Conservation (phyloP, 2,888 invertebrate genomes). For the Aphidius colemani region DNA sequence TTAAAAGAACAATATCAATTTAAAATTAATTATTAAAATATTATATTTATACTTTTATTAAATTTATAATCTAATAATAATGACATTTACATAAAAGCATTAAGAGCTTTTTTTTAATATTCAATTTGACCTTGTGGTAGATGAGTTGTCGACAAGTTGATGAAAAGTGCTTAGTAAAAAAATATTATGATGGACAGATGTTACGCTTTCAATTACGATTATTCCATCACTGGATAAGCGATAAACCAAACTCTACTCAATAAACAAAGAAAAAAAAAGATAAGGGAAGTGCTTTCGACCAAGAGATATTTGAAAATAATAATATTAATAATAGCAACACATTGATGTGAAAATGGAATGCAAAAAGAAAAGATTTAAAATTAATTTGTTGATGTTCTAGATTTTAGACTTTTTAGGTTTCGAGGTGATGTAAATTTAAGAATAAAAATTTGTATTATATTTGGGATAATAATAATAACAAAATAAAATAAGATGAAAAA, state of each 20-base stretch:
- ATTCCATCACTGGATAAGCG: slow-evolving; percentile 35
- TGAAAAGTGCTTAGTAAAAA: slow-evolving; percentile 27
- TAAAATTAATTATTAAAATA: no score
- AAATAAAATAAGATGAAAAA: no score
- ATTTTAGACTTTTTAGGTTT: slow-evolving; percentile 33
- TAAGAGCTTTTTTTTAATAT: background rate
- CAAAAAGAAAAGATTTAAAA: background rate
- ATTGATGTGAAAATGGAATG: slow-evolving; percentile 10
- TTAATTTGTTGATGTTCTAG: slow-evolving; percentile 35
- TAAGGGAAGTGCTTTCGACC: slow-evolving; percentile 6
- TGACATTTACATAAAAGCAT: background rate
- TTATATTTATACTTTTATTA: no score
- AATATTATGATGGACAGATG: slow-evolving; percentile 25
- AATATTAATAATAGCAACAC: slow-evolving; percentile 14
- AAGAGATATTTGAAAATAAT: slow-evolving; percentile 20
- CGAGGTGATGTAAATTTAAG: slow-evolving; percentile 3
- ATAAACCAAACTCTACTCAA: slow-evolving; percentile 24
- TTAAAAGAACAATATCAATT: background rate
- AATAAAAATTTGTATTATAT: slow-evolving; percentile 9
- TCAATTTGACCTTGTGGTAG: background rate
- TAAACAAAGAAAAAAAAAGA: slow-evolving; percentile 22
- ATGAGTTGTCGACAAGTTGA: slow-evolving; percentile 34
- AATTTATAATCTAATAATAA: no score
- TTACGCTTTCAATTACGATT: slow-evolving; percentile 35
- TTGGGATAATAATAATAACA: no score